Evolutionary conservation across 2,113 vertebrate genomes (phyloP).

Genomic region (Calidris pygmaea): DNA sequence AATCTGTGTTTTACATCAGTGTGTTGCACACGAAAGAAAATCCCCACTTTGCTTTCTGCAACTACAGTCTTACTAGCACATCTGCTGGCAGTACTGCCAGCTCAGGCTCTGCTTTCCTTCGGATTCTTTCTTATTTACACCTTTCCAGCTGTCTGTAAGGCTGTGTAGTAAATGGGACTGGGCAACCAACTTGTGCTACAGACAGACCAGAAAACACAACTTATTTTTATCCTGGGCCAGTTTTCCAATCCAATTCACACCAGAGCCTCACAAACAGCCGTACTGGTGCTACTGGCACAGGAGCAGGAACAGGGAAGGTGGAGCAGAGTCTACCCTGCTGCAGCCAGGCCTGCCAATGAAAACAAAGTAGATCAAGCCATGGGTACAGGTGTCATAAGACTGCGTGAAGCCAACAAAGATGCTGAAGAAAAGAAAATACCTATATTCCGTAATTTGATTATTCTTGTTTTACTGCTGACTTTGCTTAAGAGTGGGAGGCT

Average conservation of each 20-base stretch:
- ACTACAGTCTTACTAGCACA: not conserved
- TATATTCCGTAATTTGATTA: not conserved
- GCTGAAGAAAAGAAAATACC: not conserved
- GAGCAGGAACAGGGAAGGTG: not conserved
- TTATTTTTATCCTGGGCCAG: not conserved
- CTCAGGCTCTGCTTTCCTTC: not conserved
- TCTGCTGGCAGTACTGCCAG: not conserved
- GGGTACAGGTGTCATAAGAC: not conserved
- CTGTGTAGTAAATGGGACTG: not conserved
- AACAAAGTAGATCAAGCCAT: not conserved
- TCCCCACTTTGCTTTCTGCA: not conserved
- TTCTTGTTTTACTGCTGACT: not conserved
- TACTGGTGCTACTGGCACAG: not conserved
- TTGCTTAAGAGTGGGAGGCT: not conserved
- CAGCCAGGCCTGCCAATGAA: not conserved
- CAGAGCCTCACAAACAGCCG: not conserved
- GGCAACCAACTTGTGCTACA: not conserved
- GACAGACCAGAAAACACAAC: not conserved
- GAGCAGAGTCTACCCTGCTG: not conserved
- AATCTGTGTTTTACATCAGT: not conserved
- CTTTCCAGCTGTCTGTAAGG: not conserved
- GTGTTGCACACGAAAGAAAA: not conserved
- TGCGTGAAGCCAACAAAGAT: not conserved
- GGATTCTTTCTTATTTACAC: not conserved
- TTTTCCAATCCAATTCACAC: not conserved